Evolutionary conservation across 2,888 invertebrate species (phyloP).

Genomic region (Amblyteles armatorius): DNA sequence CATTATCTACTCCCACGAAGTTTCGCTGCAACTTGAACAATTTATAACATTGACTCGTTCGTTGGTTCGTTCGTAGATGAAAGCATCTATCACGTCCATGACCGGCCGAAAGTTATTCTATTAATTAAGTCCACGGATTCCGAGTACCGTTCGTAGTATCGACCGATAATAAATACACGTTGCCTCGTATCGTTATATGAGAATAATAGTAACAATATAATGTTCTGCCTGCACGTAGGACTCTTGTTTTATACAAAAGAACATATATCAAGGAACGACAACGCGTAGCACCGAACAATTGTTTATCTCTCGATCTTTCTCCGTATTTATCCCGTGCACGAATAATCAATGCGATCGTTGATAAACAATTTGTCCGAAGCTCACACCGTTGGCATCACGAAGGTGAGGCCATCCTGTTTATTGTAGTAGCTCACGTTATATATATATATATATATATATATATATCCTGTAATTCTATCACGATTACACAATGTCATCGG

Average conservation of each 20-base stretch:
- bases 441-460: neutral
- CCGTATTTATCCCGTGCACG: constrained; percentile 5
- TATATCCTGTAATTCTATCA: constrained; percentile 50
- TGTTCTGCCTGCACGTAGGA: constrained; percentile 13
- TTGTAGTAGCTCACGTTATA: constrained; percentile 10
- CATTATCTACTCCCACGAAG: neutral
- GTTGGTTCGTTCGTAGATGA: no score
- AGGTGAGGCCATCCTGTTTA: constrained; percentile 51
- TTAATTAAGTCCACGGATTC: neutral
- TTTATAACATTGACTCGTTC: constrained; percentile 8
- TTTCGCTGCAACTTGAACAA: constrained; percentile 2
- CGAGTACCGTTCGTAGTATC: neutral
- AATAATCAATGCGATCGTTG: constrained; percentile 30
- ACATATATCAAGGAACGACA: constrained; percentile 2
- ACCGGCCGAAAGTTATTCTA: neutral
- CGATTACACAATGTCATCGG: constrained; percentile 55
- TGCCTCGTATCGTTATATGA: constrained; percentile 15
- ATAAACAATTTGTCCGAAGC: neutral
- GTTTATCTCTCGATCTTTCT: constrained; percentile 35
- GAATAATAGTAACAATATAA: constrained; percentile 27
- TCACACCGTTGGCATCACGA: constrained; percentile 7
- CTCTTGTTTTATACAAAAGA: constrained; percentile 1
- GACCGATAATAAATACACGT: constrained; percentile 25
- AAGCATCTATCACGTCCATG: neutral
- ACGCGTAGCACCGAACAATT: constrained; percentile 38